Percentiles rank a stretch among this genome's conserved stretches.
phyloP scores from a whole-genome alignment of 2,888 invertebrate genomes.

The Phlogophora meticulosa region DNA sequence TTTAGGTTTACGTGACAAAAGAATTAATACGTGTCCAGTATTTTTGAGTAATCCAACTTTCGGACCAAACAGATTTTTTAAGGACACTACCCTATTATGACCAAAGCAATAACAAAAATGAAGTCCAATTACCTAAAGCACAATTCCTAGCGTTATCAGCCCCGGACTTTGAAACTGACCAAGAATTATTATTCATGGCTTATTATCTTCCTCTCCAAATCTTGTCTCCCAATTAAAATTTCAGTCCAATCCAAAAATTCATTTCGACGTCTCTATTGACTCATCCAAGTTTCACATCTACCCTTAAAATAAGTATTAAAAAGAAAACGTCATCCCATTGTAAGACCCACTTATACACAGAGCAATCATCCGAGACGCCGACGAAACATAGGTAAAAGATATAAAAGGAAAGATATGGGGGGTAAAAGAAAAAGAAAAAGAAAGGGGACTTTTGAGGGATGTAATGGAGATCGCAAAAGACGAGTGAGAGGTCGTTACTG shows the following conservation, averaged over 20 bases:
- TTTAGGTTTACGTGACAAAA: too few species aligned
- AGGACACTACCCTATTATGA: too few species aligned
- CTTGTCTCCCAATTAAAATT: slow-evolving; percentile 42
- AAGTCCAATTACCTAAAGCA: neutral
- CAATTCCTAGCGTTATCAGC: neutral
- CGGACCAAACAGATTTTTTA: too few species aligned
- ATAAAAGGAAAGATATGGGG: slow-evolving; percentile 73
- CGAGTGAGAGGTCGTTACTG: slow-evolving; percentile 52
- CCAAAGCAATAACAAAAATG: neutral
- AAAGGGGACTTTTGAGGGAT: slow-evolving; percentile 62
- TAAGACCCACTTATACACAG: slow-evolving; percentile 75
- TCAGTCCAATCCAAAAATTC: slow-evolving; percentile 45
- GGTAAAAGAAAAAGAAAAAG: slow-evolving; percentile 66
- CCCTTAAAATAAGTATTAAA: slow-evolving; percentile 78
- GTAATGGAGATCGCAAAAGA: slow-evolving; percentile 70
- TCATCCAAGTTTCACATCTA: slow-evolving; percentile 45
- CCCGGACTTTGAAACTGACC: neutral
- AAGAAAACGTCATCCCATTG: slow-evolving; percentile 79
- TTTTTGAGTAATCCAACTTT: too few species aligned
- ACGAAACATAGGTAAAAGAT: slow-evolving; percentile 69
- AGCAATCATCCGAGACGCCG: slow-evolving; percentile 83
- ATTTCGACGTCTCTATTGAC: slow-evolving; percentile 46
- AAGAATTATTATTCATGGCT: slow-evolving; percentile 15
- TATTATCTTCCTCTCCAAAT: neutral
- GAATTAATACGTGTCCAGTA: too few species aligned